Evolutionary conservation across 2,888 invertebrate species (phyloP).

Genomic region (Perizoma flavofasciatum): DNA sequence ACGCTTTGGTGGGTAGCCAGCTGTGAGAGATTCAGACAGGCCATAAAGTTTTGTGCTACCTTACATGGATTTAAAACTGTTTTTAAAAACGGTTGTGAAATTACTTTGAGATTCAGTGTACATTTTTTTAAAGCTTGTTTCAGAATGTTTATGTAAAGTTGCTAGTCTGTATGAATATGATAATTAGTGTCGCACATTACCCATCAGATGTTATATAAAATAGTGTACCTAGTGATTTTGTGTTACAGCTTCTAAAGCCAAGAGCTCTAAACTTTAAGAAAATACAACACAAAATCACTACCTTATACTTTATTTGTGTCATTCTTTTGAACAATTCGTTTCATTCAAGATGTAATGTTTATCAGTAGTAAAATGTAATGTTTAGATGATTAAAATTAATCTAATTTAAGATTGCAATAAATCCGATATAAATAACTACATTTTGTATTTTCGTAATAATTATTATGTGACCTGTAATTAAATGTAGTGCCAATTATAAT

Average conservation of each 20-base stretch:
- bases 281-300: too few relatives aligned
- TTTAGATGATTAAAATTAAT: slow-evolving; percentile 47
- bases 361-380: slow-evolving; percentile 45
- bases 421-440: slow-evolving; percentile 35
- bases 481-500: slow-evolving; percentile 75
- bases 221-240: slow-evolving; percentile 13
- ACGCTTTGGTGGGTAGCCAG: too few relatives aligned
- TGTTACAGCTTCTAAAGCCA: too few relatives aligned
- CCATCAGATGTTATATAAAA: slow-evolving; percentile 34
- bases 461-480: slow-evolving; percentile 67
- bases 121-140: slow-evolving; percentile 45
- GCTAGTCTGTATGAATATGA: slow-evolving; percentile 59
- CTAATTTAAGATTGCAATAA: slow-evolving; percentile 45
- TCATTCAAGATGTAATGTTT: slow-evolving; percentile 40
- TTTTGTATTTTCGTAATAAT: slow-evolving; percentile 71
- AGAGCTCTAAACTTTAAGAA: too few relatives aligned
- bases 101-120: slow-evolving; percentile 64
- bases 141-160: slow-evolving; percentile 51
- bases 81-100: slow-evolving; percentile 73
- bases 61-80: slow-evolving; percentile 50
- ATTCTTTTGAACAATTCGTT: slow-evolving; percentile 36
- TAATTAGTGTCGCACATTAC: slow-evolving; percentile 38
- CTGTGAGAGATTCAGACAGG: not conserved
- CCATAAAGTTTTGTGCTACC: slow-evolving; percentile 4
- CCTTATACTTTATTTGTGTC: slow-evolving; percentile 22